Evolutionary conservation across 2,113 vertebrate species (phyloP), one percentile per base, ranked within the genome.

Genomic region (Leptosomus discolor): DNA sequence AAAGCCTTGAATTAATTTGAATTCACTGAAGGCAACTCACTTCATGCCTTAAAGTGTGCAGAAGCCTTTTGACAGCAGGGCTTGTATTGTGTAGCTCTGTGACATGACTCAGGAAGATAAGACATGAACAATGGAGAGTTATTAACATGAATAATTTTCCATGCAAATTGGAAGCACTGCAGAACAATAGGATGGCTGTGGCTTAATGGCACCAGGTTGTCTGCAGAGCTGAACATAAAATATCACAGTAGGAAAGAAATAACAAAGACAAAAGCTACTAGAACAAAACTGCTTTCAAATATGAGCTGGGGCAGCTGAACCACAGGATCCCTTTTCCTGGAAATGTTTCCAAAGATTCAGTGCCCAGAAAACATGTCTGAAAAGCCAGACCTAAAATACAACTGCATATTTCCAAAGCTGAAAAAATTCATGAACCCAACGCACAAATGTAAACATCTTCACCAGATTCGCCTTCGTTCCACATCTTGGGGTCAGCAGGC

Each of bases 31-130:
- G 60, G 56, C 73, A 89, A 95, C 94, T 89, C 9, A 9, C 34
- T 89, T 74, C 23, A 29, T 81, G 54, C 71, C 41, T 89, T 68
- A 29, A 83, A 80, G 54, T 22, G 26, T 39, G 46, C 58, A 70
- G 84, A 95, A 91, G 61, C 57, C 76, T 92, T 75, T 48, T 92
- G 83, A 77, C 69, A 69, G 85, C 27, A 87, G 51, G 30, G 57
- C 53, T 95, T 43, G 37, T 34, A 85, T 84, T 92, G 58, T 77
- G 50, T 30, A 79, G 90, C 67, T 88, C 58, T 76, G 88, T 71
- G 77, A 92, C 82, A 51, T 54, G 87, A 91, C 81, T 95, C 77
- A 74, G 71, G 85, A 84, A 95, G 92, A 96, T 95, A 93, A 95
- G 67, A 91, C 20, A 29, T 9, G 90, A 92, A 97, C 85, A 97